Evolutionary conservation across 2,113 vertebrate species (phyloP).

Genomic region (Nycticryphes semicollaris): DNA sequence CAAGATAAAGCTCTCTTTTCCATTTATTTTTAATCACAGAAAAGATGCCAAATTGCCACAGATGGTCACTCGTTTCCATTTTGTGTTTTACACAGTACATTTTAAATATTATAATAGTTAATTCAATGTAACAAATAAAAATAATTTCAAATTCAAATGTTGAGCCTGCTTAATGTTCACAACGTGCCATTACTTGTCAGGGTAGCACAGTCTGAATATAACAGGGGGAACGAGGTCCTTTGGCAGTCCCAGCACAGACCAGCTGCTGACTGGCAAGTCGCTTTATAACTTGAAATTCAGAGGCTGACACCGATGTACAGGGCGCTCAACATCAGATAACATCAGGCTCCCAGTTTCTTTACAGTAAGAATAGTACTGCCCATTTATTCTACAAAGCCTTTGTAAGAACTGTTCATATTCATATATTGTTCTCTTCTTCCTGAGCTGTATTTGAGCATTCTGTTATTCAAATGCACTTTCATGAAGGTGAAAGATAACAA

Average conservation of each 20-base stretch:
- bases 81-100: neutral
- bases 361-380: neutral
- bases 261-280: neutral
- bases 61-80: conserved; percentile 4
- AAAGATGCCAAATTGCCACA: neutral
- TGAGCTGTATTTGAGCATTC: neutral
- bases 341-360: neutral
- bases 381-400: neutral
- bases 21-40: neutral
- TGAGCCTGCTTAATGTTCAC: neutral
- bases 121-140: conserved; percentile 33
- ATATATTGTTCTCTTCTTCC: neutral
- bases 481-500: conserved; percentile 28
- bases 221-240: neutral
- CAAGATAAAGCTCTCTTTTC: neutral
- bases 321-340: neutral
- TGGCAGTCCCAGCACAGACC: neutral
- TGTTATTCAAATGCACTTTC: conserved; percentile 14
- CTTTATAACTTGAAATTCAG: neutral
- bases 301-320: neutral
- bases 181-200: rapidly evolving
- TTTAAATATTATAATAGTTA: conserved; percentile 3
- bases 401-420: neutral
- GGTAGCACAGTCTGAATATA: neutral
- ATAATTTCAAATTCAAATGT: conserved; percentile 4